Base-by-base conservation (phyloP, 2,888 invertebrate species). In the Lamproptera curius region DNA sequence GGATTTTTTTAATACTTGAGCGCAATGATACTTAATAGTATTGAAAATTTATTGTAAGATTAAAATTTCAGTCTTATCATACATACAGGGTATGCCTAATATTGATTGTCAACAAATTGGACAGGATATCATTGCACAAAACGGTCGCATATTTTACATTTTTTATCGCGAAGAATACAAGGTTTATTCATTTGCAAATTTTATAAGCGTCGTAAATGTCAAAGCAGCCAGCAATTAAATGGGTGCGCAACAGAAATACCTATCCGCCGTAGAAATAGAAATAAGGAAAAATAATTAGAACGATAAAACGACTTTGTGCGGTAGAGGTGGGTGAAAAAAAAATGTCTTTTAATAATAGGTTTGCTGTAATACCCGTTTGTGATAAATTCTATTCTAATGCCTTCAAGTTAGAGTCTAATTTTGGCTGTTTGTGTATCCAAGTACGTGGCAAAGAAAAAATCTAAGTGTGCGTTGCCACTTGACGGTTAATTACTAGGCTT, bases 311-410 rank as follows among this genome's bases (percentile, higher is more conserved):
- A 62, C 64, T 63, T 72, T 67, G 65, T 63, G 61, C 64, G 50
- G 66, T 68, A 59, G 58, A 62, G 67, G 66, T 72, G 73, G 31
- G 31, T 28, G n/a, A 8, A 67, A 57, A 62, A 60, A 63, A 56
- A 65, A 65, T 63, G 67, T 70, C 62, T 66, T 68, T 66, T 70
- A 72, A 73, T 74, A 71, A 71, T 57, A 70, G 56, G 43, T 63
- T 46, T 51, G 57, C 58, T 60, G 33, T n/a, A 17, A 17, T 33
- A 17, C 16, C 39, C 16, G 43, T 42, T 43, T 41, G 31, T 26
- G 14, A 50, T 16, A 62, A 49, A 70, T 61, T 56, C 48, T 38
- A 55, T 59, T 56, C 54, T 74, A 68, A 59, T 15, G 1, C 16
- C n/a, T 42, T 37, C 20, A 16, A 0, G 1, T 50, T 65, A 73